Evolutionary conservation across 2,888 invertebrate genomes (phyloP).

Genomic region (Macaria liturata): DNA sequence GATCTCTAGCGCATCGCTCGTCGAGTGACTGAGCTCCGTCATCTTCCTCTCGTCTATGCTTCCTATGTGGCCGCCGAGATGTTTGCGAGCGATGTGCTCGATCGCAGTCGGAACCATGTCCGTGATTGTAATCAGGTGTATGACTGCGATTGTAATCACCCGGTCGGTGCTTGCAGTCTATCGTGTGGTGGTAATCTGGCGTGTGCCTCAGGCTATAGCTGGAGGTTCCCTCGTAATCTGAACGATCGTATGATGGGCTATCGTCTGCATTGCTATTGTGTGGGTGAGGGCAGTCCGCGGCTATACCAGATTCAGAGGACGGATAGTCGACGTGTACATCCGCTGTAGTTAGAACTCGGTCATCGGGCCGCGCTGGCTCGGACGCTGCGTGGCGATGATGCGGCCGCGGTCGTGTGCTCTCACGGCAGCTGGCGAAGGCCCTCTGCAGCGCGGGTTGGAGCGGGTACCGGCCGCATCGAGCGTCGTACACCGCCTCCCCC

Average conservation of each 20-base stretch:
- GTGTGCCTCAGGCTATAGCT: conserved; percentile 71
- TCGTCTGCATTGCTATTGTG: conserved; percentile 75
- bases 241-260: conserved; percentile 74
- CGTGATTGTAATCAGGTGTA: conserved; percentile 73
- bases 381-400: conserved; percentile 74
- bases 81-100: conserved; percentile 70
- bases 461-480: conserved; percentile 88
- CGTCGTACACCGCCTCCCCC: conserved; percentile 87
- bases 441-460: conserved; percentile 79
- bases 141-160: conserved; percentile 71
- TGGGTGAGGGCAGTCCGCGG: conserved; percentile 77
- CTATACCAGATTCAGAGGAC: conserved; percentile 80
- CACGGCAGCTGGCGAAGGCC: conserved; percentile 75
- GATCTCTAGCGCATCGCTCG: conserved; percentile 74
- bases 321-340: conserved; percentile 78
- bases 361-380: conserved; percentile 75
- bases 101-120: conserved; percentile 68
- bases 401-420: conserved; percentile 65
- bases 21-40: conserved; percentile 76
- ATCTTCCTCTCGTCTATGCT: conserved; percentile 70
- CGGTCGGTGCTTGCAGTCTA: conserved; percentile 70
- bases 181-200: conserved; percentile 68
- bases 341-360: conserved; percentile 73
- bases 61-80: conserved; percentile 64
- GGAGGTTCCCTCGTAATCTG: conserved; percentile 74